Percentiles rank a stretch among this genome's conserved stretches.
Conservation (phyloP, 1,140 invertebrate species). For the Adelges cooleyi region DNA sequence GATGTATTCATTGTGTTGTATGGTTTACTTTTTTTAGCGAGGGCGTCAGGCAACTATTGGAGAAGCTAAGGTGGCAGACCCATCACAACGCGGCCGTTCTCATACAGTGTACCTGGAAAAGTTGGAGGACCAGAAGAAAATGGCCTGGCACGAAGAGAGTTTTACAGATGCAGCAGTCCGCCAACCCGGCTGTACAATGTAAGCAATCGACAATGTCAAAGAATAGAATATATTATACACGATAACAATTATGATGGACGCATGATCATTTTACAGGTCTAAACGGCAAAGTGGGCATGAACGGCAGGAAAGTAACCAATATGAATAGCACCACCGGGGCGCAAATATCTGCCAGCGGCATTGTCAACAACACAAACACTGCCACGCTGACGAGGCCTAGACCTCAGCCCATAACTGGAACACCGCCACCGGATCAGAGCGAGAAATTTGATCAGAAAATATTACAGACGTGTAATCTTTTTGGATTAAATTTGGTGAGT, state of each 20-base stretch:
- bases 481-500: conserved; percentile 74
- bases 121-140: conserved; percentile 57
- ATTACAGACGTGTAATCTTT: conserved; percentile 77
- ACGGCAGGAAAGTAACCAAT: neutral
- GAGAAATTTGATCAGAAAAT: conserved; percentile 75
- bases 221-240: too few relatives aligned
- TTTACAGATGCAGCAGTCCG: conserved; percentile 33
- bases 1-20: too few relatives aligned
- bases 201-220: neutral
- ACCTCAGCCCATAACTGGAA: conserved; percentile 80
- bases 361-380: conserved; percentile 34
- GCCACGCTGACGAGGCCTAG: conserved; percentile 43
- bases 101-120: conserved; percentile 72
- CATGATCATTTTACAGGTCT: neutral
- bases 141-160: conserved; percentile 50
- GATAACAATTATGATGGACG: too few relatives aligned
- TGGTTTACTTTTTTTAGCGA: conserved; percentile 49
- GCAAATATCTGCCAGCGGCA: neutral
- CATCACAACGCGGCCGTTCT: conserved; percentile 59
- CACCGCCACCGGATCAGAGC: conserved; percentile 50
- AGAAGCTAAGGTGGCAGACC: conserved; percentile 54
- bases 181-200: conserved; percentile 17
- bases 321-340: neutral
- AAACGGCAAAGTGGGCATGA: conserved; percentile 1
- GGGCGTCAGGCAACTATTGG: conserved; percentile 77